Conservation (phyloP, 2,888 invertebrate species). For the Timandra comae region DNA sequence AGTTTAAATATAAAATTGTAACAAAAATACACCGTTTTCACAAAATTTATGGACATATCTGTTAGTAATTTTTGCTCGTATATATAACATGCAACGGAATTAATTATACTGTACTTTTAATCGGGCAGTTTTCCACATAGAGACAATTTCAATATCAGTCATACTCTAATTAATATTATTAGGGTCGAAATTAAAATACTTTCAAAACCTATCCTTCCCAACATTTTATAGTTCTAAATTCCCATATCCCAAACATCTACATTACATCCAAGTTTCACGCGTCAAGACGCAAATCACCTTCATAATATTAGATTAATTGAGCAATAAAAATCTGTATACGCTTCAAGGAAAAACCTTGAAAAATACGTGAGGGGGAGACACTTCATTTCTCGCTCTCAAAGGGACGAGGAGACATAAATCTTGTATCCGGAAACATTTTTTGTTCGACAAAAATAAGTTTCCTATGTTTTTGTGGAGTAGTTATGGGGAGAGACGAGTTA, state of each 20-base stretch:
- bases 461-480: slow-evolving; percentile 63
- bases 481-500: slow-evolving; percentile 37
- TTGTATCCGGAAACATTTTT: slow-evolving; percentile 66
- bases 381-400: slow-evolving; percentile 74
- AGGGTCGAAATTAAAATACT: no score
- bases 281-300: slow-evolving; percentile 39
- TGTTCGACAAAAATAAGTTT: slow-evolving; percentile 73
- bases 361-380: slow-evolving; percentile 50
- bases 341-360: slow-evolving; percentile 32
- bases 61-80: no score
- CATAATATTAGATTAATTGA: slow-evolving; percentile 60
- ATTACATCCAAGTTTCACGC: slow-evolving; percentile 29
- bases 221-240: no score
- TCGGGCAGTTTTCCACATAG: no score
- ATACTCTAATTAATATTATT: no score
- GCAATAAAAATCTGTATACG: slow-evolving; percentile 58
- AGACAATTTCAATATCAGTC: no score
- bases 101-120: no score
- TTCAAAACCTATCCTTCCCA: slow-evolving; percentile 30
- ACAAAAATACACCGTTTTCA: no score
- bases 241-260: no score
- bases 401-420: slow-evolving; percentile 55
- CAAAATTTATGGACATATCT: no score
- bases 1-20: no score
- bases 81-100: no score